Percentiles rank a stretch among this genome's conserved stretches.
Evolutionary conservation across 2,797 vertebrate genomes (phyloP).

Genomic region (Rhinatrema bivittatum): DNA sequence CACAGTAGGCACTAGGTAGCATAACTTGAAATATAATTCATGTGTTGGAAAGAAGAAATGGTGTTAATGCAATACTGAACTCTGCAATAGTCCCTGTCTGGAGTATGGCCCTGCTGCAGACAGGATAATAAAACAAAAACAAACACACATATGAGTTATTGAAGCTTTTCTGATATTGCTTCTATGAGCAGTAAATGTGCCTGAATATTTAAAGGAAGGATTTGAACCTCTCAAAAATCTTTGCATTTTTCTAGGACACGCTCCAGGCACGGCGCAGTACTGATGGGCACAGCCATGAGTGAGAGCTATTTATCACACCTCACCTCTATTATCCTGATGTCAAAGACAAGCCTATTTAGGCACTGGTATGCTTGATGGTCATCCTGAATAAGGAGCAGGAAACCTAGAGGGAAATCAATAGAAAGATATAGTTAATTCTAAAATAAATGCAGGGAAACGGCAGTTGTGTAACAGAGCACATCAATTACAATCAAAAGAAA

Average conservation of each 20-base stretch:
- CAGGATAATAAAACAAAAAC: too few relatives aligned
- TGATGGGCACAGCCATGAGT: constrained; percentile 6
- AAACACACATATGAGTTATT: too few relatives aligned
- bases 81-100: too few relatives aligned
- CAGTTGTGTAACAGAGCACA: neutral
- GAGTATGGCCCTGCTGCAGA: too few relatives aligned
- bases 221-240: constrained; percentile 11
- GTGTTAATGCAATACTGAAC: too few relatives aligned
- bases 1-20: too few relatives aligned
- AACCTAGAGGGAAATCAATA: neutral
- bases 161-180: neutral
- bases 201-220: constrained; percentile 3
- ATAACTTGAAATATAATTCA: too few relatives aligned
- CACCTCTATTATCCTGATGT: neutral
- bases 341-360: neutral
- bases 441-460: neutral
- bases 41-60: too few relatives aligned
- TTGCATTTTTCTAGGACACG: constrained; percentile 7
- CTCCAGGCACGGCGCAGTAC: constrained; percentile 8
- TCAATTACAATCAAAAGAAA: neutral
- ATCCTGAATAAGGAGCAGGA: neutral
- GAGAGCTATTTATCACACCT: neutral
- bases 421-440: neutral
- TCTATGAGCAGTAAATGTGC: constrained; percentile 5
- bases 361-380: neutral